Evolutionary conservation across 2,113 vertebrate genomes (phyloP), one percentile per base, ranked within the genome.

Genomic region (Lamprotornis superbus): DNA sequence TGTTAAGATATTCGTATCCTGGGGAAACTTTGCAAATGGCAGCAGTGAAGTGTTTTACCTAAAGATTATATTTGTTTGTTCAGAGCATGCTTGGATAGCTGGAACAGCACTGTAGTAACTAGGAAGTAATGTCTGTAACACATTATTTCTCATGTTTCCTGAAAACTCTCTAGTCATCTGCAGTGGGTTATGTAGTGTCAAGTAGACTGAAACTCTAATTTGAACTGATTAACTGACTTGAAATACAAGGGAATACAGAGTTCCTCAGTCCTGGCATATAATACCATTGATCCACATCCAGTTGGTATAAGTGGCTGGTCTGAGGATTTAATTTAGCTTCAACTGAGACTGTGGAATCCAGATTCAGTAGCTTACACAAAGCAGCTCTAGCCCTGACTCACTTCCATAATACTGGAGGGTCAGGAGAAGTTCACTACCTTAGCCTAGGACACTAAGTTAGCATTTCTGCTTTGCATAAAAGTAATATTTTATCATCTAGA

Each of bases 311-410:
- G 90, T 95, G 82, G 52, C 90, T 94, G 88, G 83, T 94, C 80
- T 93, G 60, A 83, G 80, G 68, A 90, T 96, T 97, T 96, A 86
- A 88, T 96, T 97, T 96, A 97, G 90, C 88, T 92, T 93, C 83
- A 89, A 64, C 47, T 94, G 94, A 96, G 83, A 92, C 90, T 1
- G 0, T 92, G 76, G 93, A 94, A 94, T 94, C 94, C 93, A 96
- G 94, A 86, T 94, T 94, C 94, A 94, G 92, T 95, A 89, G 94
- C 92, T 97, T 97, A 97, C 64, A 93, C 93, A 96, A 96, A 97
- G 96, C 88, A 96, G 96, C 95, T 97, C 94, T 95, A 83, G 71
- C 64, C 85, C 88, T 96, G 93, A 97, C 68, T 96, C 90, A 81
- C 85, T 95, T 92, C 94, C 73, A 90, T 96, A 93, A 93, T 93